A percentile compares a stretch with the other conserved stretches of the same genome.
Evolutionary conservation across 1,140 invertebrate species (phyloP).

Genomic region (Coenobita brevimanus): DNA sequence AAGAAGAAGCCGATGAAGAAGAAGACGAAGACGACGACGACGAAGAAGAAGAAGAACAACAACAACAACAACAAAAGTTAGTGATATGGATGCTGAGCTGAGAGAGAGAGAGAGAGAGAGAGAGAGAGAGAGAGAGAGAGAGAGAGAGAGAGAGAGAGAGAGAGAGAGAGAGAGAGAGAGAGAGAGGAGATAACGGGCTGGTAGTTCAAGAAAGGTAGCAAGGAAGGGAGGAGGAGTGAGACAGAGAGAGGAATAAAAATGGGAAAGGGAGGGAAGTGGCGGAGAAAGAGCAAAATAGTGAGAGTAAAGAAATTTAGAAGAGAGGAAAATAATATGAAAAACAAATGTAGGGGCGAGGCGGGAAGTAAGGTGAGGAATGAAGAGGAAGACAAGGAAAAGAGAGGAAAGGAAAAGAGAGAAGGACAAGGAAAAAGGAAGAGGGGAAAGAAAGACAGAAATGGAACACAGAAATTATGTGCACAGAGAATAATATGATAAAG

Average conservation of each 20-base stretch:
- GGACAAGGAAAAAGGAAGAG: no score
- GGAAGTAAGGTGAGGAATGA: background rate
- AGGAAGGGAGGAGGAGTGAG: constrained; percentile 2
- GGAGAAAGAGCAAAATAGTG: background rate
- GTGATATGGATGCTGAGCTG: no score
- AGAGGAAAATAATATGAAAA: background rate
- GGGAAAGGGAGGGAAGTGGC: background rate
- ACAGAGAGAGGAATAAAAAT: constrained; percentile 2
- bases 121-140: background rate
- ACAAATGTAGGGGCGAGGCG: background rate
- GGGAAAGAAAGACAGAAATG: no score
- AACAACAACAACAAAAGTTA: no score
- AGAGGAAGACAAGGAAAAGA: no score
- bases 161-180: background rate
- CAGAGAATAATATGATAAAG: no score
- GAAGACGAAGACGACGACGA: no score
- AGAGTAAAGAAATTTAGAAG: background rate
- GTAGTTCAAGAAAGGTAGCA: background rate
- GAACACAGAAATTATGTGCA: no score
- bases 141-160: background rate
- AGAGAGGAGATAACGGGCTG: background rate
- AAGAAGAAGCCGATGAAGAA: no score
- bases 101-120: background rate
- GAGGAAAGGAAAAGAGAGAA: no score
- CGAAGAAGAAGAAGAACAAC: no score